phyloP scores from a whole-genome alignment of 64 coral and sea anemone genomes.

The Montipora cactus region DNA sequence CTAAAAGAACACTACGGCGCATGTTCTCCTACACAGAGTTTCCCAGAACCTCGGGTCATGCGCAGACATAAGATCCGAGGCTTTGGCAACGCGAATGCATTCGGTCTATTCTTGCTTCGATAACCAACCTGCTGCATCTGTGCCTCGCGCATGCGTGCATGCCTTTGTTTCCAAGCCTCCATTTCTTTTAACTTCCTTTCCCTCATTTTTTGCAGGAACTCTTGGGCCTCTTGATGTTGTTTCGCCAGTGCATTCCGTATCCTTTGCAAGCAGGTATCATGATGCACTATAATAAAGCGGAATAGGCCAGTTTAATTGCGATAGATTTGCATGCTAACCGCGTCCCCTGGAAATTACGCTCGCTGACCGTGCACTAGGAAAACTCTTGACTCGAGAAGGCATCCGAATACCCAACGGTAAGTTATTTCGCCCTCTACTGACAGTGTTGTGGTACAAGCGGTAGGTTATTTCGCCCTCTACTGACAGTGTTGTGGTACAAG shows the following conservation, averaged over 20 bases:
- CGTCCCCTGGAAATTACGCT: background rate
- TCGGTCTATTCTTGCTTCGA: background rate
- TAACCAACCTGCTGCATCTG: background rate
- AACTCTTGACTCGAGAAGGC: too few species aligned
- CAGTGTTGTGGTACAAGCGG: too few species aligned
- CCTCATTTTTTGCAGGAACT: constrained; percentile 28
- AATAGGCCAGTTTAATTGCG: background rate
- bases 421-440: too few species aligned
- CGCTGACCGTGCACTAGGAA: too few species aligned
- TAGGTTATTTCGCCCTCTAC: too few species aligned
- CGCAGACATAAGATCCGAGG: too few species aligned
- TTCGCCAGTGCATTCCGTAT: background rate
- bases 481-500: too few species aligned
- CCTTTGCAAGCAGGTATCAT: constrained; percentile 14
- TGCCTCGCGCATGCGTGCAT: constrained; percentile 10
- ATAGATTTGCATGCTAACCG: background rate
- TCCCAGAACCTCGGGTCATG: too few species aligned
- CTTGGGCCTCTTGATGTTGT: constrained; percentile 32
- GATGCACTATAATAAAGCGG: background rate
- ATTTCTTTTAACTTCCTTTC: constrained; percentile 34
- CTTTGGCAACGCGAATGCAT: too few species aligned
- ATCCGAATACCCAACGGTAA: too few species aligned
- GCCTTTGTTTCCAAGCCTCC: constrained; percentile 9
- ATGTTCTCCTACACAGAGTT: too few species aligned
- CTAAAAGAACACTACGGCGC: too few species aligned